A percentile compares a stretch with the other conserved stretches of the same genome.
Conservation (phyloP, 2,113 vertebrate genomes). For the Calonectris borealis region DNA sequence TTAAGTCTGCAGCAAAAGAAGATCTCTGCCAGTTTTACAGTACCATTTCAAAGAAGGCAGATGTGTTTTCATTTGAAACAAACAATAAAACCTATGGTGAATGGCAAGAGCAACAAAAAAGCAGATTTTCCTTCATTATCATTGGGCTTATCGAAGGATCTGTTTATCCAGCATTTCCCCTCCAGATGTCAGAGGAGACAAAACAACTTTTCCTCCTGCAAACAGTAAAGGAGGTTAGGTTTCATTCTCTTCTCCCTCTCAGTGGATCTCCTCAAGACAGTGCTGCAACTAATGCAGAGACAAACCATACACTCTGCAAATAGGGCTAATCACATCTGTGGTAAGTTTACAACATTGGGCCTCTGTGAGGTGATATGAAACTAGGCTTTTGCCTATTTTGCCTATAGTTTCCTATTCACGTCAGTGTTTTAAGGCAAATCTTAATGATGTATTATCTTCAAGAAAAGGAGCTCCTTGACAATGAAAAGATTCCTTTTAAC, state of each 20-base stretch:
- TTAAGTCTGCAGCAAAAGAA: not conserved
- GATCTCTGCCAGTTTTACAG: not conserved
- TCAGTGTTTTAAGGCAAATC: not conserved
- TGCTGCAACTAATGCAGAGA: not conserved
- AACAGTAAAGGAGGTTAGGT: not conserved
- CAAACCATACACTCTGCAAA: not conserved
- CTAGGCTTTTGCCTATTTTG: not conserved
- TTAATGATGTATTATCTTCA: not conserved
- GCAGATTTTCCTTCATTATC: not conserved
- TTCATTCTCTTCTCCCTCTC: not conserved
- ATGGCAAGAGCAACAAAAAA: not conserved
- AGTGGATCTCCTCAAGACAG: not conserved
- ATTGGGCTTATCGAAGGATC: not conserved
- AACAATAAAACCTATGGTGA: not conserved
- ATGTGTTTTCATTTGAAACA: not conserved
- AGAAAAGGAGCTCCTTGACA: not conserved
- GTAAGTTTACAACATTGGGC: not conserved
- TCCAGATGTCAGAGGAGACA: not conserved
- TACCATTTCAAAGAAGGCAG: not conserved
- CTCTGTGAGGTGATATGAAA: not conserved
- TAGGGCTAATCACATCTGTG: not conserved
- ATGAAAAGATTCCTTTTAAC: not conserved
- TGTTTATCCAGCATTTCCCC: not conserved
- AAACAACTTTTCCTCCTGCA: not conserved
- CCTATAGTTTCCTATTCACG: not conserved